Percentiles rank a stretch among this genome's conserved stretches.
Evolutionary conservation across 2,888 invertebrate species (phyloP).

Genomic region (Exephanes ischioxanthus): DNA sequence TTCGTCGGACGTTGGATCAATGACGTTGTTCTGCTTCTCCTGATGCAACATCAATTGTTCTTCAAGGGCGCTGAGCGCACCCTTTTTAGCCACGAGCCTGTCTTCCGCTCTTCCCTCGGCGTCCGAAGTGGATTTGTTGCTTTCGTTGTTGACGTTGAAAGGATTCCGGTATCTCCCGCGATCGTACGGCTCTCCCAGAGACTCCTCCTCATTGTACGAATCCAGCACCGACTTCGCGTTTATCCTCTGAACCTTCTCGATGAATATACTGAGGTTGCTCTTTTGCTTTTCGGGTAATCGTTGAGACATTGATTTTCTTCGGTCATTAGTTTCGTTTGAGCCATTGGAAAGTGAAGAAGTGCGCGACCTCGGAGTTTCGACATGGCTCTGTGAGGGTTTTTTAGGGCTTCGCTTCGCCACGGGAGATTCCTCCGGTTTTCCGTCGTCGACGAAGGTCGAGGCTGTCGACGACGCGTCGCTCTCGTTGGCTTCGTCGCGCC

Average conservation of each 20-base stretch:
- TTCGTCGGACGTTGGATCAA: slow-evolving; percentile 5
- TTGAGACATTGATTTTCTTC: slow-evolving; percentile 2
- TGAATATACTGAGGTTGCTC: slow-evolving; percentile 77
- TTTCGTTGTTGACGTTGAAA: slow-evolving; percentile 50
- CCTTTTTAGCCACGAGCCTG: slow-evolving; percentile 49
- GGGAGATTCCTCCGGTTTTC: slow-evolving; percentile 8
- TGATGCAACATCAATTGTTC: background rate
- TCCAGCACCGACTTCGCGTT: slow-evolving; percentile 70
- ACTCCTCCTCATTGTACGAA: slow-evolving; percentile 59
- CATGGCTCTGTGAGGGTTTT: slow-evolving; percentile 3
- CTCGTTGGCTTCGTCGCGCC: background rate
- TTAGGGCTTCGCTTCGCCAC: background rate
- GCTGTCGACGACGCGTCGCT: slow-evolving; percentile 25
- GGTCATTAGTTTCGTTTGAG: background rate
- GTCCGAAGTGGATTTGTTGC: slow-evolving; percentile 21
- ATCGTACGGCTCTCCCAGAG: slow-evolving; percentile 23
- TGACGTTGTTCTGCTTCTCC: background rate
- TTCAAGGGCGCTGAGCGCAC: slow-evolving; percentile 47
- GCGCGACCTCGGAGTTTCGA: slow-evolving; percentile 52
- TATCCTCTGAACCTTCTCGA: slow-evolving; percentile 74
- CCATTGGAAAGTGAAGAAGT: background rate
- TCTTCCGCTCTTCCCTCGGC: slow-evolving; percentile 26
- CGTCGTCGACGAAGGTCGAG: slow-evolving; percentile 9
- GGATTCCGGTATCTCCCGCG: slow-evolving; percentile 55
- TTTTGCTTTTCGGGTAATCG: slow-evolving; percentile 62